Percentiles rank a stretch among this genome's conserved stretches.
phyloP scores from a whole-genome alignment of 1,140 invertebrate genomes.

The Cylas formicarius region DNA sequence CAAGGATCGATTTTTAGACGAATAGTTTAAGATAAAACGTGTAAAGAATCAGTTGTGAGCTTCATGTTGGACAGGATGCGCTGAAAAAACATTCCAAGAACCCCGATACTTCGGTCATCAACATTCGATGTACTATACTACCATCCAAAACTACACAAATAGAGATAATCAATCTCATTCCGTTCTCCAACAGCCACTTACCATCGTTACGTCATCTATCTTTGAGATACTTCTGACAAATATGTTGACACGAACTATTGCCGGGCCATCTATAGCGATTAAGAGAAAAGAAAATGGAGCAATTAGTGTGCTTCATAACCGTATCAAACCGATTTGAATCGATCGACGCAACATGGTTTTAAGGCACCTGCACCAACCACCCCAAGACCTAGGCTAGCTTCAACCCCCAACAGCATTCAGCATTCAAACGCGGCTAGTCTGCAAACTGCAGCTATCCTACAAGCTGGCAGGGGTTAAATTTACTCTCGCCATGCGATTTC shows the following conservation, averaged over 20 bases:
- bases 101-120: conserved; percentile 15
- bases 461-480: conserved; percentile 28
- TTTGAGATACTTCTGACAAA: conserved; percentile 97
- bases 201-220: conserved; percentile 98
- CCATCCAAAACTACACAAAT: conserved; percentile 37
- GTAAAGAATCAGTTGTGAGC: conserved; percentile 23
- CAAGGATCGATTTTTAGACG: too few species aligned
- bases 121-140: conserved; percentile 30
- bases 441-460: conserved; percentile 27
- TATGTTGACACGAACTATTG: conserved; percentile 90
- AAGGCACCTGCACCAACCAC: conserved; percentile 37
- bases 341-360: conserved; percentile 29
- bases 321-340: conserved; percentile 14
- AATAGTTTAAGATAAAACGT: too few species aligned
- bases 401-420: conserved; percentile 31
- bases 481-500: conserved; percentile 7
- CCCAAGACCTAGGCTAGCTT: conserved; percentile 19
- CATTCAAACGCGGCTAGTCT: conserved; percentile 32
- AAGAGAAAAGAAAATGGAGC: conserved; percentile 33
- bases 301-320: conserved; percentile 33
- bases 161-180: conserved; percentile 33
- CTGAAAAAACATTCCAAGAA: conserved; percentile 15
- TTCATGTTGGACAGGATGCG: conserved; percentile 10
- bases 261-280: conserved; percentile 76
- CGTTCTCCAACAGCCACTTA: conserved; percentile 58